Evolutionary conservation across 92 coral and sea anemone genomes (phyloP).

Genomic region (Phenganax marumi): DNA sequence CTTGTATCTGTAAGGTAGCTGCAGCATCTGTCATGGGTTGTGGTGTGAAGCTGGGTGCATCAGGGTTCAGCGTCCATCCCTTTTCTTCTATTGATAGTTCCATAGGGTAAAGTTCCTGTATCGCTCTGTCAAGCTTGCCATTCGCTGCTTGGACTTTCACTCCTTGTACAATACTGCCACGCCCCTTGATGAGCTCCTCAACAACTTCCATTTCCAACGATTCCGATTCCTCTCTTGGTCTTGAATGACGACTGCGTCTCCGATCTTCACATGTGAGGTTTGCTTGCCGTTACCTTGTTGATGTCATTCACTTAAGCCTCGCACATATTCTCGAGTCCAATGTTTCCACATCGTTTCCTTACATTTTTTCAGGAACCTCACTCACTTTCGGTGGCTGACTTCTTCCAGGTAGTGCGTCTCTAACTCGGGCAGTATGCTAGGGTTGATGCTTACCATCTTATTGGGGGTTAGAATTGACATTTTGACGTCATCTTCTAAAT

Average conservation of each 20-base stretch:
- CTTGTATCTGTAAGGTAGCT: not conserved
- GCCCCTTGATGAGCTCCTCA: slow-evolving; percentile 19
- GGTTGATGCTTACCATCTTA: slow-evolving; percentile 51
- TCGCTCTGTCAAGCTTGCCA: slow-evolving; percentile 4
- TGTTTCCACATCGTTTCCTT: slow-evolving; percentile 53
- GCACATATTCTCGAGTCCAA: slow-evolving; percentile 52
- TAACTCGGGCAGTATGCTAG: slow-evolving; percentile 50
- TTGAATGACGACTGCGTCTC: not conserved
- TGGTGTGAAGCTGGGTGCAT: not conserved
- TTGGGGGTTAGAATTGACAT: slow-evolving; percentile 53
- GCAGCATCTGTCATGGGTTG: slow-evolving; percentile 5
- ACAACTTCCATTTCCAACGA: slow-evolving; percentile 13
- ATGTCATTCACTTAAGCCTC: slow-evolving; percentile 52
- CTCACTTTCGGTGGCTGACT: slow-evolving; percentile 36
- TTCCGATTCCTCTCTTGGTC: slow-evolving; percentile 14
- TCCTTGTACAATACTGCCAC: slow-evolving; percentile 15
- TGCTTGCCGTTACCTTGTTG: slow-evolving; percentile 37
- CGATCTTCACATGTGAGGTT: not conserved
- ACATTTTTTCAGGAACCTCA: slow-evolving; percentile 43
- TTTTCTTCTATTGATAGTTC: not conserved
- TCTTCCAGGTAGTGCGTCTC: slow-evolving; percentile 43
- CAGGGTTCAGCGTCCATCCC: not conserved
- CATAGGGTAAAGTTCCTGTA: slow-evolving; percentile 10
- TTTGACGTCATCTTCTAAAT: slow-evolving; percentile 53
- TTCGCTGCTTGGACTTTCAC: slow-evolving; percentile 5